Evolutionary conservation across 2,888 invertebrate species (phyloP).

Genomic region (Pemphredon lugubris): DNA sequence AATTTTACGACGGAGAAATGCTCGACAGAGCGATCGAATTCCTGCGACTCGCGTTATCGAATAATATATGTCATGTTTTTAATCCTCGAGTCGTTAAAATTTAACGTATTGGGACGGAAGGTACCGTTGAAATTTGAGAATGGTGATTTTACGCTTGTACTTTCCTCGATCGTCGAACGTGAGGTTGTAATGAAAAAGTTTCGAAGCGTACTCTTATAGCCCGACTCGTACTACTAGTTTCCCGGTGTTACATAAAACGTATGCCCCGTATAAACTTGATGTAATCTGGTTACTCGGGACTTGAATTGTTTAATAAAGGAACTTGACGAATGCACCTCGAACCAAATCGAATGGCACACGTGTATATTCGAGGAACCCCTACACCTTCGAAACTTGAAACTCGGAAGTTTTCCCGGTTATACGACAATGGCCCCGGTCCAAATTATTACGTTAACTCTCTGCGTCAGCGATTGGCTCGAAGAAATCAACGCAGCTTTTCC

Average conservation of each 20-base stretch:
- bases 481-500: conserved; percentile 23
- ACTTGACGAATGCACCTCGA: too few species aligned
- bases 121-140: conserved; percentile 27
- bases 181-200: conserved; percentile 31
- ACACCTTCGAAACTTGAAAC: not conserved
- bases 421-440: not conserved
- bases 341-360: too few species aligned
- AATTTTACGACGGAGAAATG: not conserved
- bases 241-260: conserved; percentile 33
- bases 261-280: conserved; percentile 17
- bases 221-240: not conserved
- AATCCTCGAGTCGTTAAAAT: too few species aligned
- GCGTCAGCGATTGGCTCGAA: not conserved
- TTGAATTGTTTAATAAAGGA: conserved; percentile 1
- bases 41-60: too few species aligned
- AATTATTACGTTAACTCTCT: conserved; percentile 27
- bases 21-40: not conserved
- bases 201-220: conserved; percentile 4
- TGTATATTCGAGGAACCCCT: not conserved
- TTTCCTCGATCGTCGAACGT: conserved; percentile 6
- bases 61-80: too few species aligned
- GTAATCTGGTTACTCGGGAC: conserved; percentile 2
- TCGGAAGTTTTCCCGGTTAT: not conserved
- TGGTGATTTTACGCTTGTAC: conserved; percentile 10
- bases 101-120: not conserved